Evolutionary conservation across 2,113 vertebrate species (phyloP).

Genomic region (Onychostruthus taczanowskii): DNA sequence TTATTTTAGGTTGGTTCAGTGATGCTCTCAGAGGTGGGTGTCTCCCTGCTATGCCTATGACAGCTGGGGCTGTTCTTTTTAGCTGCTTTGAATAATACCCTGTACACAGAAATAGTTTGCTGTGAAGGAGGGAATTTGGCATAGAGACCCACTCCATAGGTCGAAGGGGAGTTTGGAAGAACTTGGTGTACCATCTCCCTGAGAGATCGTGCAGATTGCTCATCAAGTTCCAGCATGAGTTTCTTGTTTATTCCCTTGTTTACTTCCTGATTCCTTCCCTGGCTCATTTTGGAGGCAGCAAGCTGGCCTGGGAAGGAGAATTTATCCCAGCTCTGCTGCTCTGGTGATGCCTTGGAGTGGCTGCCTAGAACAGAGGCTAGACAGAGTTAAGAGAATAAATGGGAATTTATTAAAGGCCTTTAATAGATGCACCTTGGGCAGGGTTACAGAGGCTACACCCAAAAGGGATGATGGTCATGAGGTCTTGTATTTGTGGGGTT

Average conservation of each 20-base stretch:
- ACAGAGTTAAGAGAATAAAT: not conserved
- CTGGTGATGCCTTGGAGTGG: not conserved
- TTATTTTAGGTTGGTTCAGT: constrained; percentile 22
- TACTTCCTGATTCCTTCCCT: not conserved
- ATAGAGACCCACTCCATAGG: constrained; percentile 12
- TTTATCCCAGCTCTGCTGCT: not conserved
- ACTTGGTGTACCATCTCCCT: not conserved
- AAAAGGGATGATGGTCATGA: accelerated
- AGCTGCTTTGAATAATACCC: constrained; percentile 61
- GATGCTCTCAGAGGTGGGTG: constrained; percentile 53
- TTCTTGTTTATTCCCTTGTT: constrained; percentile 9
- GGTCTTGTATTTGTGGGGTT: no score
- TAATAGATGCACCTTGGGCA: not conserved
- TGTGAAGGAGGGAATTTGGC: constrained; percentile 57
- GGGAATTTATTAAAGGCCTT: not conserved
- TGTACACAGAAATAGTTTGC: constrained; percentile 43
- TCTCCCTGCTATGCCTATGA: constrained; percentile 54
- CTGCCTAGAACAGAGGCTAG: not conserved
- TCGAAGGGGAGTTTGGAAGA: constrained; percentile 47
- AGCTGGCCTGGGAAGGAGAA: not conserved
- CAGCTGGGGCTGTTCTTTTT: constrained; percentile 66
- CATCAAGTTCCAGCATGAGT: not conserved
- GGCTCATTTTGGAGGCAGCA: not conserved
- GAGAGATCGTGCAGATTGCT: constrained; percentile 16
- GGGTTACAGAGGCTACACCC: not conserved